Conservation (phyloP, 2,888 invertebrate species). For the Hedychridium roseum region DNA sequence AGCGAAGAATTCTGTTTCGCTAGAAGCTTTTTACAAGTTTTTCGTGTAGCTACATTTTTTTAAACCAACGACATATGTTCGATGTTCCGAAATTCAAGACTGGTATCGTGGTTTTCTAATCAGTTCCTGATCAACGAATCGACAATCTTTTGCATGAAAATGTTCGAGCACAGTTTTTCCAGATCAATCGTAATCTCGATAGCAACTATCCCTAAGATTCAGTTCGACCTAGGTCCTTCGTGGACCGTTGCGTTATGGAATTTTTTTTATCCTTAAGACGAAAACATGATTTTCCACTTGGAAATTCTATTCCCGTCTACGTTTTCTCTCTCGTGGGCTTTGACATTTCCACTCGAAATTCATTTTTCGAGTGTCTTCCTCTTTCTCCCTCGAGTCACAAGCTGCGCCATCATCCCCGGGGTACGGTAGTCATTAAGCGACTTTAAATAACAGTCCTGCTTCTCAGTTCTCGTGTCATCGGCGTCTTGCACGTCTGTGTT, state of each 20-base stretch:
- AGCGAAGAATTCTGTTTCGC: too few relatives aligned
- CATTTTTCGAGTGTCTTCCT: conserved; percentile 32
- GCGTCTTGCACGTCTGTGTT: too few relatives aligned
- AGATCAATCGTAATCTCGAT: not conserved
- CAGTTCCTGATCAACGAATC: too few relatives aligned
- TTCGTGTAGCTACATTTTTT: too few relatives aligned
- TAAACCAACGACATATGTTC: too few relatives aligned
- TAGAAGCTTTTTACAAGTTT: too few relatives aligned
- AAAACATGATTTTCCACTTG: conserved; percentile 35
- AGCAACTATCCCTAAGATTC: too few relatives aligned
- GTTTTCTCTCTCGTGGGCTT: conserved; percentile 5
- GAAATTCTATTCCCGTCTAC: conserved; percentile 22
- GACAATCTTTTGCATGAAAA: too few relatives aligned
- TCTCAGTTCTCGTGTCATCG: conserved; percentile 23
- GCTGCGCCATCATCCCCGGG: conserved; percentile 10
- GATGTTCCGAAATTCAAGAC: too few relatives aligned
- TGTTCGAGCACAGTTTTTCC: not conserved
- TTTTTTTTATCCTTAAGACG: not conserved
- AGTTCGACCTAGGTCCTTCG: too few relatives aligned
- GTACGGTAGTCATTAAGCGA: conserved; percentile 28
- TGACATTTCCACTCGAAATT: conserved; percentile 22
- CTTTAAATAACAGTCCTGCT: conserved; percentile 29
- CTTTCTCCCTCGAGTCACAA: not conserved
- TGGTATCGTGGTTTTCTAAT: too few relatives aligned
- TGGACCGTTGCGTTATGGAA: too few relatives aligned